Conservation (phyloP, 2,797 vertebrate species). For the Tokudaia tokunoshimensis region DNA sequence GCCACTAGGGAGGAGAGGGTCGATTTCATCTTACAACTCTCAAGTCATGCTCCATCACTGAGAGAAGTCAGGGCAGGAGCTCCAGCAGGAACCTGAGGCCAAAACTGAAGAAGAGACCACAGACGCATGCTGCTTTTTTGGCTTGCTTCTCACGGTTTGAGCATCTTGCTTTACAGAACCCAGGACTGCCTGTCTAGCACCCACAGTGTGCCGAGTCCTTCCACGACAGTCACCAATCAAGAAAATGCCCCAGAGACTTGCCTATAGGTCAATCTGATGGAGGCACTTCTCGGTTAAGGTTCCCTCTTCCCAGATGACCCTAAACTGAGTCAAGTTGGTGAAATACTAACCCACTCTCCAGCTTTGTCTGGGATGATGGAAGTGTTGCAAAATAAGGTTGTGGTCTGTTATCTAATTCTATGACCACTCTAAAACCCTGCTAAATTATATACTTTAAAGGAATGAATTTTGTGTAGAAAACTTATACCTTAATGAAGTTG, state of each 20-base stretch:
- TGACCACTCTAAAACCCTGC: background rate
- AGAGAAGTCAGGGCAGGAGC: background rate
- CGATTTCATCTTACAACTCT: too few species aligned
- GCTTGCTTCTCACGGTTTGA: background rate
- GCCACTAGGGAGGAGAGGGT: background rate
- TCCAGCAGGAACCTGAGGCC: background rate
- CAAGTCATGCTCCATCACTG: background rate
- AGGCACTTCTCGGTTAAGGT: background rate
- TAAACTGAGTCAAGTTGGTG: background rate
- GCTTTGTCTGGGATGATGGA: background rate
- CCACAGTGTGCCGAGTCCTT: too few species aligned
- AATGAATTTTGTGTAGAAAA: background rate
- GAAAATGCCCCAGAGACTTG: background rate
- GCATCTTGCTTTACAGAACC: background rate
- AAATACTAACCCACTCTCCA: background rate
- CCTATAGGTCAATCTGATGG: background rate
- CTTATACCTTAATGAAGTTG: constrained; percentile 28
- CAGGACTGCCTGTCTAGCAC: background rate
- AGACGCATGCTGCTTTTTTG: too few species aligned
- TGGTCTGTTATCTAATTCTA: background rate
- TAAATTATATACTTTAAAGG: background rate
- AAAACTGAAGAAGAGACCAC: background rate
- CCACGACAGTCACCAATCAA: background rate
- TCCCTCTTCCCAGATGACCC: background rate
- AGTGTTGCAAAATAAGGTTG: constrained; percentile 14